A percentile compares a stretch with the other conserved stretches of the same genome.
Evolutionary conservation across 2,113 vertebrate species (phyloP).

Genomic region (Notiomystis cincta): DNA sequence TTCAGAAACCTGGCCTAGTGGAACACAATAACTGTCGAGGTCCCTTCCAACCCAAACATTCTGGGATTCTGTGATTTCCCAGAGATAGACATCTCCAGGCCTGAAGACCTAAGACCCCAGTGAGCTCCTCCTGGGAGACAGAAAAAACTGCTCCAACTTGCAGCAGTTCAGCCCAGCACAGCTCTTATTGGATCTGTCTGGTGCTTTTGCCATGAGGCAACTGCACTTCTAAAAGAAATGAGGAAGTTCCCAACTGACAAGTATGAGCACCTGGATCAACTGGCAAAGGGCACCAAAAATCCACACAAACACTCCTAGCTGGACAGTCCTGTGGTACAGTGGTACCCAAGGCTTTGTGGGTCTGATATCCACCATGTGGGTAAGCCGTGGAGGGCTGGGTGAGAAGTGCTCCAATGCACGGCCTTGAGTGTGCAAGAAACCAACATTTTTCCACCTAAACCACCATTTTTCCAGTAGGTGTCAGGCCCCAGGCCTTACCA

Average conservation of each 20-base stretch:
- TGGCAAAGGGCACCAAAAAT: background rate
- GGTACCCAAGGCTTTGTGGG: background rate
- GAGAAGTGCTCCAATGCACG: accelerated
- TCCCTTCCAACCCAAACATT: background rate
- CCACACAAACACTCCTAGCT: no score
- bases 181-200: background rate
- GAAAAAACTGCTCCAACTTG: background rate
- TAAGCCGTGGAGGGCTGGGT: background rate
- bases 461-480: accelerated
- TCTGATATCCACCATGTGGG: background rate
- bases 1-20: background rate
- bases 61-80: background rate
- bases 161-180: accelerated
- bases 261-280: background rate
- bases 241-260: background rate
- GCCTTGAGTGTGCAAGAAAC: background rate
- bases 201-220: background rate
- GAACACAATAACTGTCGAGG: background rate
- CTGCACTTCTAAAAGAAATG: background rate
- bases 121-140: background rate
- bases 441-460: background rate
- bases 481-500: conserved; percentile 71
- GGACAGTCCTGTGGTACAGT: background rate
- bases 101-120: background rate
- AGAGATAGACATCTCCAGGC: background rate